Conservation (phyloP, 2,113 vertebrate genomes). For the Clarias gariepinus region DNA sequence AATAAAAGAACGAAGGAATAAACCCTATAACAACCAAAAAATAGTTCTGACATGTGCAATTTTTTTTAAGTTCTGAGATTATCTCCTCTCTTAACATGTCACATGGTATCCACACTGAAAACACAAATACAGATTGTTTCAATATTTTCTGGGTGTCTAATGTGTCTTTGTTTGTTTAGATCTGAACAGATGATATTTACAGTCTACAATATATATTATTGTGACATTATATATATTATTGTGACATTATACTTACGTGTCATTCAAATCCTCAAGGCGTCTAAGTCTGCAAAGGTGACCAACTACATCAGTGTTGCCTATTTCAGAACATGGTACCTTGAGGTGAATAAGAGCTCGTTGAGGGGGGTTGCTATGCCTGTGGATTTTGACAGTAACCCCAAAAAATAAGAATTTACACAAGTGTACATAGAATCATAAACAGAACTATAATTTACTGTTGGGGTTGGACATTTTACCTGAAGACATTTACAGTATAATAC, state of each 20-base stretch:
- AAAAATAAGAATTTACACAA: slow-evolving; percentile 2
- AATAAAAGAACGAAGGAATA: background rate
- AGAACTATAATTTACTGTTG: too few relatives aligned
- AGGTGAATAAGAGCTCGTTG: slow-evolving; percentile 19
- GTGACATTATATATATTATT: too few relatives aligned
- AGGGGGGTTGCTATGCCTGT: background rate
- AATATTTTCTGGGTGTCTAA: background rate
- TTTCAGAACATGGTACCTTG: slow-evolving; percentile 10
- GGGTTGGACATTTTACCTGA: background rate
- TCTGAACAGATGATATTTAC: background rate
- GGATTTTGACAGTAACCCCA: slow-evolving; percentile 1
- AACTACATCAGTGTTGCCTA: background rate
- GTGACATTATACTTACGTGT: background rate
- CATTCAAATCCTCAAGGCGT: background rate
- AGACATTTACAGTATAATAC: background rate
- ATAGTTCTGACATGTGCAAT: background rate
- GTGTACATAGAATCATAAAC: background rate
- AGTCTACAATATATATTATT: too few relatives aligned
- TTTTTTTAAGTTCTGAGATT: background rate
- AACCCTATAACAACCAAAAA: background rate
- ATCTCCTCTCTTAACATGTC: background rate
- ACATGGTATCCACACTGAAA: background rate
- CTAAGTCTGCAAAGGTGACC: slow-evolving; percentile 13
- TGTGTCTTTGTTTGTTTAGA: background rate
- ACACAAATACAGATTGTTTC: background rate